Base-by-base conservation (phyloP, 1,140 invertebrate genomes). In the Pseudomyrmex sp. region DNA sequence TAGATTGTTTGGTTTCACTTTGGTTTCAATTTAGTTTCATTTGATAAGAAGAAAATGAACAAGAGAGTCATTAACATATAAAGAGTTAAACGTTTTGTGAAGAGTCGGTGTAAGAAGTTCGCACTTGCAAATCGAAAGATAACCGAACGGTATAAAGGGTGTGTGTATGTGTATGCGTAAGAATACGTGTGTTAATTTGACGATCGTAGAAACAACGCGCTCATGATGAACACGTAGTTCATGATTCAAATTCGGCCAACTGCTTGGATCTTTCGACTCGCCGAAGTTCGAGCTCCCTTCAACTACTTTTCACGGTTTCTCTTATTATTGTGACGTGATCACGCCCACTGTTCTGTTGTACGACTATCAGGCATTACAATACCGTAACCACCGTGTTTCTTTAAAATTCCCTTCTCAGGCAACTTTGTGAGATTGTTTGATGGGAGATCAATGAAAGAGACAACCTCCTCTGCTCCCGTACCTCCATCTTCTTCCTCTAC, bases 361-460 rank as follows among this genome's bases (percentile, higher is more conserved):
- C 85, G 95, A 95, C 87, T 95, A 95, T 91, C 96, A 83, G 93
- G 94, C 91, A 95, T 95, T 91, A 97, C 96, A 91, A 96, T 96
- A 89, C 97, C 96, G 91, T 98, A 98, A 86, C 96, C 96, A 90
- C 90, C 95, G 92, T 97, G 97, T 93, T 97, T 97, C 95, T 98
- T 98, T 94, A 98, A 96, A 92, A 98, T 97, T 88, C 98, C 98
- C 88, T 97, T 97, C 93, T 98, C 98, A 90, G 97, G 97, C 85
- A 97, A 94, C 92, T 97, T 97, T 85, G 96, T 95, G 91, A 97
- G 95, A 91, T 96, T 97, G 94, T 97, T 97, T 54, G 96, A 95
- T 87, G 96, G 96, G 65, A 97, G 95, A 93, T 97, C 97, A 93
- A 98, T 97, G 94, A 97, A 97, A 72, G 97, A 97, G 90, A 97